phyloP scores from a whole-genome alignment of 2,113 vertebrate species.

The Rhombomys opimus region DNA sequence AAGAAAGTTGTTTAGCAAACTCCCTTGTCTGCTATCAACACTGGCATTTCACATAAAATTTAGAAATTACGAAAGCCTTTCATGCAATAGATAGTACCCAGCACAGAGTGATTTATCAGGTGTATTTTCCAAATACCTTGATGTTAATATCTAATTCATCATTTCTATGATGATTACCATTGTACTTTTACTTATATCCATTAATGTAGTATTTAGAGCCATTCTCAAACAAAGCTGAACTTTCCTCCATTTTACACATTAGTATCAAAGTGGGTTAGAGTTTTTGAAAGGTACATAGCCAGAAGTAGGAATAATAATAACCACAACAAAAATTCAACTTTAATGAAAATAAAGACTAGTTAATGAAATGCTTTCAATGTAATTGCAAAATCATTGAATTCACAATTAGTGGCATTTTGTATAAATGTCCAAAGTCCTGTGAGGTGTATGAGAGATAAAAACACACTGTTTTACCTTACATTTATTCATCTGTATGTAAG shows the following conservation, averaged over 20 bases:
- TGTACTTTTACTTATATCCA: neutral
- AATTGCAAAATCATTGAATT: neutral
- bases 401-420: neutral
- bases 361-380: neutral
- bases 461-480: neutral
- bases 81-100: neutral
- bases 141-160: neutral
- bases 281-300: neutral
- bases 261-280: neutral
- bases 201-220: neutral
- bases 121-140: neutral
- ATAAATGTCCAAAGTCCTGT: neutral
- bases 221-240: neutral
- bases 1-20: neutral
- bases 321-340: neutral
- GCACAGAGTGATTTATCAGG: neutral
- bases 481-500: neutral
- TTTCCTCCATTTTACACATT: constrained; percentile 6
- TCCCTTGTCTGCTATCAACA: neutral
- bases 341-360: neutral
- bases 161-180: neutral
- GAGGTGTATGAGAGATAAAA: neutral
- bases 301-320: neutral
- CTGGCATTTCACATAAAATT: neutral
- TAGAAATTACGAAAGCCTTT: neutral